Evolutionary conservation across 2,888 invertebrate species (phyloP), one percentile per base, ranked within the genome.

Genomic region (Mesorhabditis spiculigera): DNA sequence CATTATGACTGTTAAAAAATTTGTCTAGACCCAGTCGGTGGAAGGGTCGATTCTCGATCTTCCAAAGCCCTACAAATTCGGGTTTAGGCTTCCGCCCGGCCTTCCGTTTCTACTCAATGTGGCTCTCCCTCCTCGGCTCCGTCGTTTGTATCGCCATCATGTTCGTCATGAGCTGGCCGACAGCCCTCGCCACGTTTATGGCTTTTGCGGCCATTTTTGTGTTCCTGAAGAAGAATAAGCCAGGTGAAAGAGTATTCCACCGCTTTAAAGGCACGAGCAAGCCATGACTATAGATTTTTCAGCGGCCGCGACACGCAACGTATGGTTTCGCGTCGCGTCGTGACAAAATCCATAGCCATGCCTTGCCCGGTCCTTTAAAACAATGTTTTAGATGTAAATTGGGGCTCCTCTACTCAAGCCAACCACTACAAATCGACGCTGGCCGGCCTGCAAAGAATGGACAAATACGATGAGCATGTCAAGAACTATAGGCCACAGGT

Each of bases 331-430:
- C 82, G 86, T 70, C 86, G 88, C 65, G 80, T 81, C 28, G 91
- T 92, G 0, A 90, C 97, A 41, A 96, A 95, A 87, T 90, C 95
- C 79, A 91, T 95, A 84, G 93, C 97, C n/a, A 92, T 93, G 78
- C 93, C 95, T 85, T 90, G 94, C 67, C 94, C 95, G 85, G 96
- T 95, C 85, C 92, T 93, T 92, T 50, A 28, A 45, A 43, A 10
- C 16, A 43, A 6, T 6, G 4, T 63, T 81, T 50, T 81, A 87
- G 87, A 95, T 86, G 94, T 94, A 4, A 96, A 96, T 87, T 96
- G 95, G 96, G 95, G 96, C 42, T 94, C 94, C 71, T 93, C 94
- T 10, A 94, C 94, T 0, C 95, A 95, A 87, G 95, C 95, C 0
- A 95, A 95, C 87, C 93, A 91, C 44, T 95, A 95, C 88, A 94